These are phyloP conservation scores for Halocaridina rubra DNA, from an alignment of 2,888 invertebrate genomes.

Conservation along the genomic window DNA sequence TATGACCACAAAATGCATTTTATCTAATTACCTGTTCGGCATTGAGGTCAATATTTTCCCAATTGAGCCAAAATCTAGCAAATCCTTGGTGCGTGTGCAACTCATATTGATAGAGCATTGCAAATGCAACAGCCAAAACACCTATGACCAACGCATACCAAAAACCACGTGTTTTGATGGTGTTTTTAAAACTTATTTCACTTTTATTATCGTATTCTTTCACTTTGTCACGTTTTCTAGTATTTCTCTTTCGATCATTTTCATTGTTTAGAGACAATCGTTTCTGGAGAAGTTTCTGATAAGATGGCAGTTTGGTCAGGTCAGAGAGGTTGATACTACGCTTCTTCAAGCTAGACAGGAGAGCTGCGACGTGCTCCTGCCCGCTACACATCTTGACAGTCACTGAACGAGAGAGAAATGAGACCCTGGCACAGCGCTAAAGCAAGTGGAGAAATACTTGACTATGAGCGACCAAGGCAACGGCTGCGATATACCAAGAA, in stretches of 20 bases:
- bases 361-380: slow-evolving; percentile 46
- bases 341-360: slow-evolving; percentile 41
- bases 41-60: slow-evolving; percentile 66
- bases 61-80: slow-evolving; percentile 66
- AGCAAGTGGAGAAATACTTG: no score
- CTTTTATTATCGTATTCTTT: background rate
- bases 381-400: slow-evolving; percentile 42
- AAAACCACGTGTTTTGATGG: slow-evolving; percentile 1
- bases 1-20: no score
- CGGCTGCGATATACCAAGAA: no score
- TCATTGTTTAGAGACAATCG: background rate
- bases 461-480: no score
- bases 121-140: slow-evolving; percentile 63
- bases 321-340: slow-evolving; percentile 33
- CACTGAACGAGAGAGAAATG: slow-evolving; percentile 19
- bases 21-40: slow-evolving; percentile 64
- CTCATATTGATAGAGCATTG: slow-evolving; percentile 65
- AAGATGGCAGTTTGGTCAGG: slow-evolving; percentile 27
- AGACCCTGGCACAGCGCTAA: background rate
- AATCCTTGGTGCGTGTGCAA: slow-evolving; percentile 66
- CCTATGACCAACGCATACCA: slow-evolving; percentile 47
- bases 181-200: background rate
- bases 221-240: background rate
- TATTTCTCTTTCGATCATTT: background rate
- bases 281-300: slow-evolving; percentile 28